Evolutionary conservation across 2,797 vertebrate genomes (phyloP), one percentile per base, ranked within the genome.

Genomic region (Sebastes minor): DNA sequence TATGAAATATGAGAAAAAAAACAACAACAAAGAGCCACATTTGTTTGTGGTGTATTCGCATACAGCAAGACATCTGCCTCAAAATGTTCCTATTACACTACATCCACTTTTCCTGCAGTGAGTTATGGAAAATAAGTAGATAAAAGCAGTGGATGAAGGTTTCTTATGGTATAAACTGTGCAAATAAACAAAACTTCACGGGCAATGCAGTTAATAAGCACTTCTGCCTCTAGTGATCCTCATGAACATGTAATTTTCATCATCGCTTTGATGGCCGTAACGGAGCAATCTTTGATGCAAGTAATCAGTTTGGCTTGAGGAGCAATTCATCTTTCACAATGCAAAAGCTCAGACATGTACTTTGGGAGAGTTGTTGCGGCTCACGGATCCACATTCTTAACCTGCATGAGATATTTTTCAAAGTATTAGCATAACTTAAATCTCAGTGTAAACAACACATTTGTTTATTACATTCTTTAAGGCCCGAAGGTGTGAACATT

Each of bases 271-370:
- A 89, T 71, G 77, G 79, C 88, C 59, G 33, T 83, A 80, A 63
- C 73, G 1, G 65, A 86, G 76, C 46, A 73, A 85, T 69, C 73
- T 89, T 85, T 85, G 78, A 89, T 81, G 80, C 85, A 66, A 67
- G 74, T 80, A 85, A 85, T 88, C 80, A 79, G 30, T 86, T 79
- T 84, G 87, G 78, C 86, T 85, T 68, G 49, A 88, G 83, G 86
- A 79, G 74, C 53, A 79, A 38, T 86, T 85, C 60, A 23, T 86
- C 70, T 81, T 76, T 78, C 46, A 83, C 81, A 78, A 74, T 38
- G 65, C 71, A 23, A 80, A 52, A 3, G 7, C 75, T 64, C 49
- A 64, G 61, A 73, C 35, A 2, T 78, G 68, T 46, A 80, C 70
- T 82, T 65, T 30, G 66, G 76, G 61, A 77, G 73, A 81, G 84